A percentile compares a stretch with the other conserved stretches of the same genome.
Conservation (phyloP, 2,113 vertebrate species). For the Fukomys damarensis region DNA sequence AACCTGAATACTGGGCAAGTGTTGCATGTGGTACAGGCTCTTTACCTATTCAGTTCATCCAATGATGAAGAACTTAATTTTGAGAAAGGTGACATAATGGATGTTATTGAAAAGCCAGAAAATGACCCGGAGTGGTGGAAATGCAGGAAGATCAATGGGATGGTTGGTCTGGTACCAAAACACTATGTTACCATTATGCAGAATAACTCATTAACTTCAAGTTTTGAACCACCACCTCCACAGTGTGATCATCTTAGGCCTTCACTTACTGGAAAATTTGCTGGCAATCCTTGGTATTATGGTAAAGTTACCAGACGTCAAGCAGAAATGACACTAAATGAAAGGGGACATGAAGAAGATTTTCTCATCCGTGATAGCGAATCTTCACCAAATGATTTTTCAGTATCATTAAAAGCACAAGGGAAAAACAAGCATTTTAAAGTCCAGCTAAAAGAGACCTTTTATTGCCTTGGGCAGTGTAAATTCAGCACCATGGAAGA, state of each 20-base stretch:
- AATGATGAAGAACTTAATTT: constrained; percentile 96
- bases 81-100: constrained; percentile 94
- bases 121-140: constrained; percentile 97
- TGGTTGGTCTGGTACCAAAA: constrained; percentile 93
- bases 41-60: constrained; percentile 93
- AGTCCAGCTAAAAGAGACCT: constrained; percentile 93
- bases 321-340: constrained; percentile 94
- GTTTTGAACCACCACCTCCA: constrained; percentile 91
- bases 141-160: constrained; percentile 93
- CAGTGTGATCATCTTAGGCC: constrained; percentile 94
- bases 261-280: constrained; percentile 90
- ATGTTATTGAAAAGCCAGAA: constrained; percentile 95
- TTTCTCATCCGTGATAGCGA: constrained; percentile 96
- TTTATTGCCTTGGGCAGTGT: constrained; percentile 95
- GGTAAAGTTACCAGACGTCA: constrained; percentile 95
- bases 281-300: constrained; percentile 95
- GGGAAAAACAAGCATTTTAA: constrained; percentile 98
- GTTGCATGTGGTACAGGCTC: constrained; percentile 93
- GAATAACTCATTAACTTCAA: constrained; percentile 86
- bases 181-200: constrained; percentile 94
- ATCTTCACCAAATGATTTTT: constrained; percentile 96
- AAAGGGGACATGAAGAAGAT: constrained; percentile 93
- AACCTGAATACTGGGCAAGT: constrained; percentile 90
- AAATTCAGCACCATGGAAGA: constrained; percentile 96
- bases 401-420: constrained; percentile 94